Evolutionary conservation across 2,113 vertebrate genomes (phyloP).

Genomic region (Lathamus discolor): DNA sequence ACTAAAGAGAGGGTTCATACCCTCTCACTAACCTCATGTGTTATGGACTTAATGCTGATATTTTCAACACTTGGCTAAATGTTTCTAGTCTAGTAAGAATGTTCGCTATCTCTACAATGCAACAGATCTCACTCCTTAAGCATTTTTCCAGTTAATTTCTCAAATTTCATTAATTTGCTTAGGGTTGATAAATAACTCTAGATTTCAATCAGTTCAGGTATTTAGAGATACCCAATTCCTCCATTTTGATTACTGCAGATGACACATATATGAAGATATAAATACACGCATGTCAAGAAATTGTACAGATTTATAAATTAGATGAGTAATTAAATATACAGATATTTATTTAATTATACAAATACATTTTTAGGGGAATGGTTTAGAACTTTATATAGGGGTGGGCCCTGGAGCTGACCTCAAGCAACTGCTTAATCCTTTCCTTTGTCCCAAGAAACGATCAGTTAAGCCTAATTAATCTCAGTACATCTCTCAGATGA

Average conservation of each 20-base stretch:
- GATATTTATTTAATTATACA: neutral
- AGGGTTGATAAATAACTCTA: neutral
- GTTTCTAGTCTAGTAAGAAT: neutral
- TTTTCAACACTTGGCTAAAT: neutral
- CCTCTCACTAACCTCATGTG: neutral
- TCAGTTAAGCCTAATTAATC: neutral
- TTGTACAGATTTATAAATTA: neutral
- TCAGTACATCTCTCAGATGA: neutral
- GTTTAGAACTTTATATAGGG: neutral
- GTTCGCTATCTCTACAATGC: neutral
- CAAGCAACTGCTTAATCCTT: neutral
- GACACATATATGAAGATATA: neutral
- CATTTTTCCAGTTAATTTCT: neutral
- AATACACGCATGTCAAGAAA: neutral
- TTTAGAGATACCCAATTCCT: neutral
- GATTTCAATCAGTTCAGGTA: neutral
- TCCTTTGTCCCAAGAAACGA: neutral
- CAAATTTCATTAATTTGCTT: neutral
- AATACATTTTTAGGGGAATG: neutral
- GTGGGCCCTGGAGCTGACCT: neutral
- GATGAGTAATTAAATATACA: neutral
- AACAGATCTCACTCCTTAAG: neutral
- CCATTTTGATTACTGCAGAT: neutral
- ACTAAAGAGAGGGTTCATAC: neutral
- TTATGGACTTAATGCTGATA: neutral